Evolutionary conservation across 2,888 invertebrate species (phyloP).

Genomic region (Leucania comma): DNA sequence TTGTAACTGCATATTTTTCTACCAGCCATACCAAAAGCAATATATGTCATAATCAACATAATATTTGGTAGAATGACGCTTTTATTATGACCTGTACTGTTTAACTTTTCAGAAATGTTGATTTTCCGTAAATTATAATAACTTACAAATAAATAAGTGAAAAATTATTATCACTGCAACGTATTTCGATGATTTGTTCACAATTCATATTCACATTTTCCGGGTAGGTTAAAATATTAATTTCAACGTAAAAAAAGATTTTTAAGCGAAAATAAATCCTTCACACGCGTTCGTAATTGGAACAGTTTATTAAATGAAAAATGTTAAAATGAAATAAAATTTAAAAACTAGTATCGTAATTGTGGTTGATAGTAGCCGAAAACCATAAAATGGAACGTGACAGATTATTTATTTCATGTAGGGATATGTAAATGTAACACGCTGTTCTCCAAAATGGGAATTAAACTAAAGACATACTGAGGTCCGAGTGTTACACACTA

Average conservation of each 20-base stretch:
- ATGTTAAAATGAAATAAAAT: not conserved
- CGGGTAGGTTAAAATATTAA: not conserved
- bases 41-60: not conserved
- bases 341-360: not conserved
- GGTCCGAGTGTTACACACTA: no score
- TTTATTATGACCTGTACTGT: not conserved
- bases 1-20: not conserved
- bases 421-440: no score
- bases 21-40: not conserved
- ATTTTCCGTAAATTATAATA: not conserved
- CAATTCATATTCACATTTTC: no score
- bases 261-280: not conserved
- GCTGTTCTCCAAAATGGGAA: no score
- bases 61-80: not conserved
- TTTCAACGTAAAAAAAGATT: not conserved
- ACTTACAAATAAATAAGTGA: constrained; percentile 2
- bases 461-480: no score
- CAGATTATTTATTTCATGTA: not conserved
- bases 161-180: not conserved
- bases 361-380: not conserved
- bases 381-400: not conserved
- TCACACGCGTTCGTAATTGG: not conserved
- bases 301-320: not conserved
- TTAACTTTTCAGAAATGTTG: not conserved
- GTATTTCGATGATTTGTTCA: not conserved